Evolutionary conservation across 2,113 vertebrate genomes (phyloP).

Genomic region (Meriones unguiculatus): DNA sequence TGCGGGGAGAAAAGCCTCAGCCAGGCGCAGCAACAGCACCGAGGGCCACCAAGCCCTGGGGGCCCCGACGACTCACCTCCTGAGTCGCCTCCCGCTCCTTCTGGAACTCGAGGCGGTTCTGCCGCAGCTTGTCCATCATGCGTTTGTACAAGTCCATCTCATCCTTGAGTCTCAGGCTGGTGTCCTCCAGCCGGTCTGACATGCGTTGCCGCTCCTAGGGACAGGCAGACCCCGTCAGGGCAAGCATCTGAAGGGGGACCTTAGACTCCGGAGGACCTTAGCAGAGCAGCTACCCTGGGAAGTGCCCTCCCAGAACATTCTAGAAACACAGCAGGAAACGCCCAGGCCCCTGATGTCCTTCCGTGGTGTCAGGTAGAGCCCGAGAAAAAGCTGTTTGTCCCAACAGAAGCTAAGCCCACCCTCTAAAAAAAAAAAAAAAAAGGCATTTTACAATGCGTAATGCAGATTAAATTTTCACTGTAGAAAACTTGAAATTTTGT

Average conservation of each 20-base stretch:
- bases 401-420: neutral
- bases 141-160: slow-evolving; percentile 97
- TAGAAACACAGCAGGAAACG: neutral
- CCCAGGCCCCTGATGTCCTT: neutral
- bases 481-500: neutral
- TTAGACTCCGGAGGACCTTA: fast-evolving
- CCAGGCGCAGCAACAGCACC: fast-evolving
- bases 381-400: neutral
- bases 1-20: slow-evolving; percentile 71
- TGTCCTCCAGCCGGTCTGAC: slow-evolving; percentile 95
- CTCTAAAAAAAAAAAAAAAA: neutral
- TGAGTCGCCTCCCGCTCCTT: slow-evolving; percentile 96
- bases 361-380: neutral
- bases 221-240: fast-evolving
- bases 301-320: neutral
- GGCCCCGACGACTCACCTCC: slow-evolving; percentile 88
- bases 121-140: slow-evolving; percentile 97
- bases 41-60: neutral
- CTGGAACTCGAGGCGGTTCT: slow-evolving; percentile 95
- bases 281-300: neutral
- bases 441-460: neutral
- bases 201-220: slow-evolving; percentile 95
- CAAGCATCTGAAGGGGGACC: neutral
- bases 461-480: neutral
- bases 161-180: slow-evolving; percentile 94